Conservation (phyloP, 1,140 invertebrate species). For the Macrostomum lignano region DNA sequence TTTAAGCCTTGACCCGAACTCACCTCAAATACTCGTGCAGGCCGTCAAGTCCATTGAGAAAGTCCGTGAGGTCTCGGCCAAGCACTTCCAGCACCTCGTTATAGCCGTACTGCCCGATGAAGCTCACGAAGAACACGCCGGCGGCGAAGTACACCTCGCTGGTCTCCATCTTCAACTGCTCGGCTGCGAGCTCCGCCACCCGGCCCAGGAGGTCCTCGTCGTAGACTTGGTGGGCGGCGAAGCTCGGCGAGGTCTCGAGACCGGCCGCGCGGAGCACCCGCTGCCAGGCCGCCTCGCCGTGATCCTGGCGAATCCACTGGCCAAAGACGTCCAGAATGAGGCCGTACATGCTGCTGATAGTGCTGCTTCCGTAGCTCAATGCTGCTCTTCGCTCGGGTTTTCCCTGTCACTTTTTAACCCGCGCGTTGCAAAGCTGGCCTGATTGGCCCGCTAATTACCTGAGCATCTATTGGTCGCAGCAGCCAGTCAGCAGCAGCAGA, state of each 20-base stretch:
- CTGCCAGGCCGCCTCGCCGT: constrained; percentile 46
- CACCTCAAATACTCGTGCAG: constrained; percentile 58
- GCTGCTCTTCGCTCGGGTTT: background rate
- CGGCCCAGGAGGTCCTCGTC: constrained; percentile 43
- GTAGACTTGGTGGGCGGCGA: constrained; percentile 37
- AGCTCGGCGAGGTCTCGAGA: too few species aligned
- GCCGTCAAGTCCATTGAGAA: constrained; percentile 68
- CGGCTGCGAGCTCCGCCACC: constrained; percentile 37
- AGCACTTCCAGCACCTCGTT: constrained; percentile 49
- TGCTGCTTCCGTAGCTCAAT: background rate
- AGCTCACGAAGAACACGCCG: constrained; percentile 21
- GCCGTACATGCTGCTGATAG: constrained; percentile 54
- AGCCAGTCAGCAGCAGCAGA: too few species aligned
- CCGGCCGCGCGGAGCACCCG: too few species aligned
- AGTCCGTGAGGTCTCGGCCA: constrained; percentile 68
- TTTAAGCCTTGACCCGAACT: too few species aligned
- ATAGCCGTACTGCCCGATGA: constrained; percentile 59
- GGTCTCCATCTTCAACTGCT: constrained; percentile 9
- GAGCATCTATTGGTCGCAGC: too few species aligned
- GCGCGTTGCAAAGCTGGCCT: too few species aligned
- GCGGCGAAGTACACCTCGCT: too few species aligned
- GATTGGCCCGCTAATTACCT: too few species aligned
- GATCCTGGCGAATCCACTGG: constrained; percentile 57
- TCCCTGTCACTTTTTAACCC: background rate
- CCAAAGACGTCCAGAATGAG: constrained; percentile 63